phyloP scores from a whole-genome alignment of 2,113 vertebrate genomes.

The Xenopus borealis region DNA sequence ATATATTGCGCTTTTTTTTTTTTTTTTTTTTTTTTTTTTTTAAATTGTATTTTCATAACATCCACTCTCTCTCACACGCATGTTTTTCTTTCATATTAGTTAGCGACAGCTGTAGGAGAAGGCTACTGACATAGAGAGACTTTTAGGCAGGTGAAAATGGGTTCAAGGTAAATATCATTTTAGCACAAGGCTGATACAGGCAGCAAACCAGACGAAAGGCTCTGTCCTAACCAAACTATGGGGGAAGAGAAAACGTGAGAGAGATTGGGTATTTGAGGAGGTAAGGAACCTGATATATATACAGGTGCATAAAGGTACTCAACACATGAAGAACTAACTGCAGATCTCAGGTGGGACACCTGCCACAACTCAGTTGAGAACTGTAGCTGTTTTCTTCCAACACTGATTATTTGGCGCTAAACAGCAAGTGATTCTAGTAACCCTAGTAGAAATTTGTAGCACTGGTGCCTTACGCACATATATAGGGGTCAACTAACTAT shows the following conservation, averaged over 20 bases:
- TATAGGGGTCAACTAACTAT: background rate
- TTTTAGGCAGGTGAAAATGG: constrained; percentile 65
- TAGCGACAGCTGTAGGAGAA: constrained; percentile 64
- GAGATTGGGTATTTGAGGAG: constrained; percentile 58
- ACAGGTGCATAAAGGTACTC: constrained; percentile 25
- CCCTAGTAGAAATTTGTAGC: constrained; percentile 45
- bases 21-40: no score
- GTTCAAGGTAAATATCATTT: constrained; percentile 62
- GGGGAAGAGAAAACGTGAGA: constrained; percentile 61
- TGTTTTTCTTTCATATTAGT: constrained; percentile 65
- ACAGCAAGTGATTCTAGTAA: constrained; percentile 8
- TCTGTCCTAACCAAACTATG: constrained; percentile 36
- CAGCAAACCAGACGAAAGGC: constrained; percentile 26
- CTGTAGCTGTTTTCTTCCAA: constrained; percentile 38
- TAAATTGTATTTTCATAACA: constrained; percentile 48
- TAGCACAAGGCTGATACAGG: constrained; percentile 39
- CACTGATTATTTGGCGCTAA: constrained; percentile 22
- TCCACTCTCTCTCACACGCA: constrained; percentile 62
- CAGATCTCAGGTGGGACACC: constrained; percentile 50
- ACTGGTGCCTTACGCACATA: constrained; percentile 50
- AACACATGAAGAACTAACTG: constrained; percentile 42
- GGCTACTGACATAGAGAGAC: constrained; percentile 54
- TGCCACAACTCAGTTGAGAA: constrained; percentile 51
- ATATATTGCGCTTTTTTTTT: constrained; percentile 18
- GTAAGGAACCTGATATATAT: background rate